Conservation (phyloP, 2,888 invertebrate species). For the Blastobasis adustella region DNA sequence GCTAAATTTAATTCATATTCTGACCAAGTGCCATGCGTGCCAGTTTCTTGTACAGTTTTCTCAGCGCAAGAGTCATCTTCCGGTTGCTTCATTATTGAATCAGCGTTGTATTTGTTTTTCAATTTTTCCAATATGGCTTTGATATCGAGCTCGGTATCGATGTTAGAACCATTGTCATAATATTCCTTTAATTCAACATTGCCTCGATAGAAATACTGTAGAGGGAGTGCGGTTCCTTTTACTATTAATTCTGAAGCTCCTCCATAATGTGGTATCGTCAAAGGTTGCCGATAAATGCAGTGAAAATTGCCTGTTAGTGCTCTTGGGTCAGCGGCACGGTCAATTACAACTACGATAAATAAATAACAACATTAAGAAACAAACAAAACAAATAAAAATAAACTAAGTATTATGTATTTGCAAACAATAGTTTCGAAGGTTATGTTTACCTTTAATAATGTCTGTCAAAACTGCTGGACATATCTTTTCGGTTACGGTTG, state of each 20-base stretch:
- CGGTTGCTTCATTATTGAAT: slow-evolving; percentile 32
- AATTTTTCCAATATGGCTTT: slow-evolving; percentile 32
- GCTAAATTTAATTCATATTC: slow-evolving; percentile 28
- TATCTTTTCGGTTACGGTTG: slow-evolving; percentile 87
- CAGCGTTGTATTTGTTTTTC: slow-evolving; percentile 31
- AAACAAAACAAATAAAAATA: background rate
- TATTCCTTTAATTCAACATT: slow-evolving; percentile 32
- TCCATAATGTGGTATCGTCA: slow-evolving; percentile 40
- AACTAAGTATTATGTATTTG: background rate
- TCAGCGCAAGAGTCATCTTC: slow-evolving; percentile 21
- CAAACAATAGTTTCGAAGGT: background rate
- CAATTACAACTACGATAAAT: slow-evolving; percentile 68
- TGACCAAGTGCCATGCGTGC: slow-evolving; percentile 21
- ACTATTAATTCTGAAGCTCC: slow-evolving; percentile 37
- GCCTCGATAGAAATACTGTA: slow-evolving; percentile 53
- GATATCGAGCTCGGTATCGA: slow-evolving; percentile 34
- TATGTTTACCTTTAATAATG: slow-evolving; percentile 84
- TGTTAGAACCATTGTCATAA: slow-evolving; percentile 22
- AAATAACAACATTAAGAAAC: background rate
- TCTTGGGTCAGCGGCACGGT: slow-evolving; percentile 45
- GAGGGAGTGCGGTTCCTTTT: slow-evolving; percentile 38
- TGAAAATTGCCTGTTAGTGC: slow-evolving; percentile 77
- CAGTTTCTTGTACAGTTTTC: slow-evolving; percentile 17
- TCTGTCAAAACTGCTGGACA: slow-evolving; percentile 89
- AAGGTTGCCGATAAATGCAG: slow-evolving; percentile 61